These are phyloP conservation scores for Sesamia inferens DNA, from an alignment of 2,888 invertebrate species.

Conservation along the genomic window DNA sequence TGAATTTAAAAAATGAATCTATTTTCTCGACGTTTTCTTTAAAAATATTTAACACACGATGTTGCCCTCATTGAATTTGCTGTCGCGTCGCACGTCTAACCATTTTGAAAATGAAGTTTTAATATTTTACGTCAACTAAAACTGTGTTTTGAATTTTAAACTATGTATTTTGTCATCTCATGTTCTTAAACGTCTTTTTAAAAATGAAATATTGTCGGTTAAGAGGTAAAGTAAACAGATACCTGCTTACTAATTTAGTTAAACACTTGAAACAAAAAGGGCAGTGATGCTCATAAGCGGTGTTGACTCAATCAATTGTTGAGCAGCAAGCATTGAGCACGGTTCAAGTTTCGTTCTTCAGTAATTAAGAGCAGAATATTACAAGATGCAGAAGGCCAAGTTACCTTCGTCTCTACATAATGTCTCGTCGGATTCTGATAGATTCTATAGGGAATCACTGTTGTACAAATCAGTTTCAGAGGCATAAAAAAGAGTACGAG, in stretches of 20 bases:
- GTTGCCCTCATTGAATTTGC: constrained; percentile 33
- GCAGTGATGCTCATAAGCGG: constrained; percentile 56
- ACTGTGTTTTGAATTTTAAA: constrained; percentile 1
- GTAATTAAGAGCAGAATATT: constrained; percentile 51
- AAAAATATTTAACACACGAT: constrained; percentile 38
- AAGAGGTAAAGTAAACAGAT: constrained; percentile 33
- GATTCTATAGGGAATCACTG: neutral
- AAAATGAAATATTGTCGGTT: constrained; percentile 24
- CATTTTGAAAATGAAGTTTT: constrained; percentile 37
- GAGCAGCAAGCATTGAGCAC: constrained; percentile 44
- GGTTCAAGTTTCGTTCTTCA: constrained; percentile 41
- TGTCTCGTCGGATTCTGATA: neutral
- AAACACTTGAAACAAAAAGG: constrained; percentile 53
- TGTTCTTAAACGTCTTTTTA: constrained; percentile 14
- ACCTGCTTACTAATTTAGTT: constrained; percentile 50
- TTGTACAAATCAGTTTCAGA: neutral
- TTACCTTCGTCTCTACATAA: neutral
- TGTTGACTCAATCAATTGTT: constrained; percentile 61
- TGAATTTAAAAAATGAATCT: constrained; percentile 11
- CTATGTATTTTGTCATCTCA: constrained; percentile 14
- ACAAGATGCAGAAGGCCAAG: constrained; percentile 23
- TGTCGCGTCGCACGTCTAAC: constrained; percentile 9
- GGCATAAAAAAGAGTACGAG: too few species aligned
- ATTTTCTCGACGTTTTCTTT: constrained; percentile 27
- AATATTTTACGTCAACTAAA: constrained; percentile 29